These are phyloP conservation scores for Idaea straminata DNA, from an alignment of 2,888 invertebrate genomes.

Conservation along the genomic window DNA sequence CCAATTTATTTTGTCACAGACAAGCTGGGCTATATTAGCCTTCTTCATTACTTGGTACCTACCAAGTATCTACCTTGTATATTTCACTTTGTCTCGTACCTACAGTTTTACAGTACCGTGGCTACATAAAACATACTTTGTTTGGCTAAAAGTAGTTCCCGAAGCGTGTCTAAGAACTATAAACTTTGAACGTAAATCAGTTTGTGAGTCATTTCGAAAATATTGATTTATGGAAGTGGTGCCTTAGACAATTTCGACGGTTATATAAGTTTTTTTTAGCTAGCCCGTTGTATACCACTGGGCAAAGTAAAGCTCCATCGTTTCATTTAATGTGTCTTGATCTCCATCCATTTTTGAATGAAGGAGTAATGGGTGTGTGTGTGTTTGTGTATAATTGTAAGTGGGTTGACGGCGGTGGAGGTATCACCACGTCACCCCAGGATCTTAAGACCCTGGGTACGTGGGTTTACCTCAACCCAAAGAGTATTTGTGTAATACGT, in stretches of 20 bases:
- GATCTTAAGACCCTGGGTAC: too few species aligned
- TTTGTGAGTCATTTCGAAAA: not conserved
- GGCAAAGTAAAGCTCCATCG: too few species aligned
- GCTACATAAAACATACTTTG: not conserved
- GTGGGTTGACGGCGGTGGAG: too few species aligned
- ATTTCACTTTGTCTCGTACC: not conserved
- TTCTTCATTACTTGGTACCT: not conserved
- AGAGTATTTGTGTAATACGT: too few species aligned
- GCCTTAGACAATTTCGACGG: not conserved
- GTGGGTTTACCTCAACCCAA: too few species aligned
- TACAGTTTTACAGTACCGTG: not conserved
- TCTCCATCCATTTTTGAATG: too few species aligned
- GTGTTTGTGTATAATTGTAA: too few species aligned
- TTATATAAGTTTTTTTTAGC: not conserved
- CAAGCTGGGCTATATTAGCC: too few species aligned
- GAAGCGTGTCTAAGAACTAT: not conserved
- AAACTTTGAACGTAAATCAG: not conserved
- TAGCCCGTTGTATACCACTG: not conserved
- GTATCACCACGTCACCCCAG: too few species aligned
- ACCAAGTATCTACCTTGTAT: not conserved
- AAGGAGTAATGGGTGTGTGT: too few species aligned
- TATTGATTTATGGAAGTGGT: not conserved
- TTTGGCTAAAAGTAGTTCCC: not conserved
- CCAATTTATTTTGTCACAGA: too few species aligned
- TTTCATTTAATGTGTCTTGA: too few species aligned